These are phyloP conservation scores for Acanthopagrus latus DNA, from an alignment of 2,797 vertebrate genomes.

Conservation along the genomic window DNA sequence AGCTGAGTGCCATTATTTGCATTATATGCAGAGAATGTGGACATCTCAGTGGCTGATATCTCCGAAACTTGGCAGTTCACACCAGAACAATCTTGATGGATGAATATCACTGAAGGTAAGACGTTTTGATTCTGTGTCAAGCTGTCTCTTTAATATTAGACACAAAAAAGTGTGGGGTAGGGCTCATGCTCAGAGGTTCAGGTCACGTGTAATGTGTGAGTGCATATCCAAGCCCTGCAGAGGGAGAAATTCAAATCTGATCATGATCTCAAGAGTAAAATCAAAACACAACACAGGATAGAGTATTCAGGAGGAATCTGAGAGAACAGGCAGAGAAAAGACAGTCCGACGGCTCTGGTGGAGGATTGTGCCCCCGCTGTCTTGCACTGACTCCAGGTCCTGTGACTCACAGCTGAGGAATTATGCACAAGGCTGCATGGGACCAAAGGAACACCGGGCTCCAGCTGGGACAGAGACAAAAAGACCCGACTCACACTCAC, in stretches of 20 bases:
- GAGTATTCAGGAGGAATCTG: conserved; percentile 22
- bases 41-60: too few species aligned
- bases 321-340: conserved; percentile 39
- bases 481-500: conserved; percentile 8
- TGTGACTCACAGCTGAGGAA: conserved; percentile 76
- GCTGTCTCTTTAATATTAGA: too few species aligned
- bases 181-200: conserved; percentile 9
- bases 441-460: conserved; percentile 66
- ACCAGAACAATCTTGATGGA: too few species aligned
- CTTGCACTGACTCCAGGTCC: conserved; percentile 64
- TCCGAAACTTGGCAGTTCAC: too few species aligned
- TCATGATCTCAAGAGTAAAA: conserved; percentile 25
- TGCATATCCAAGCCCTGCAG: background rate
- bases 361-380: conserved; percentile 52
- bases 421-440: conserved; percentile 62
- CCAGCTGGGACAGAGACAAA: conserved; percentile 64
- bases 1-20: too few species aligned
- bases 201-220: conserved; percentile 2
- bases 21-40: too few species aligned
- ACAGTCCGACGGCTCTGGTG: conserved; percentile 27
- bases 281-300: conserved; percentile 4
- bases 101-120: too few species aligned
- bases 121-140: too few species aligned
- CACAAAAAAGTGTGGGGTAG: background rate
- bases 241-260: conserved; percentile 30